Evolutionary conservation across 2,888 invertebrate species (phyloP).

Genomic region (Tortrix viridana): DNA sequence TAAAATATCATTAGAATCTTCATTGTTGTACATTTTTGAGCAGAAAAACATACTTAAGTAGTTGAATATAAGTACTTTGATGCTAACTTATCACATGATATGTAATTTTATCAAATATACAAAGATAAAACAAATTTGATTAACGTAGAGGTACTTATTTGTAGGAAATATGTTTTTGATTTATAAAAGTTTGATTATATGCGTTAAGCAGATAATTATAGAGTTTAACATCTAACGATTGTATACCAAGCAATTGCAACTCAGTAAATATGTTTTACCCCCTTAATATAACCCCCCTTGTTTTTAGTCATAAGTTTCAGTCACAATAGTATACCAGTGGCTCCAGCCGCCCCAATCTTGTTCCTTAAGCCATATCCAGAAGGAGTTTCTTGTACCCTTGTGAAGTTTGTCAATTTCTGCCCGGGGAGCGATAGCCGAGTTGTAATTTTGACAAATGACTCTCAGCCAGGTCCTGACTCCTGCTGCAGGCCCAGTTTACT

Average conservation of each 20-base stretch:
- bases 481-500: slow-evolving; percentile 34
- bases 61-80: too few relatives aligned
- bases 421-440: slow-evolving; percentile 75
- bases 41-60: neutral
- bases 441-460: slow-evolving; percentile 80
- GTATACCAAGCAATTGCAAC: too few relatives aligned
- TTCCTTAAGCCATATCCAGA: slow-evolving; percentile 41
- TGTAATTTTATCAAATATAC: too few relatives aligned
- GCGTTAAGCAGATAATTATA: too few relatives aligned
- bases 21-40: neutral
- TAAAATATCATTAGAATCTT: neutral
- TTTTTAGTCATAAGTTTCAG: neutral
- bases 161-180: too few relatives aligned
- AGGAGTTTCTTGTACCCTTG: slow-evolving; percentile 62
- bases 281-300: too few relatives aligned
- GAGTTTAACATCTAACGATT: too few relatives aligned
- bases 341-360: slow-evolving; percentile 37
- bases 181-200: too few relatives aligned
- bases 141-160: too few relatives aligned
- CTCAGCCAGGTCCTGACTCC: slow-evolving; percentile 48
- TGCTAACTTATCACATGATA: too few relatives aligned
- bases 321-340: neutral
- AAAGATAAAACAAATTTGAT: too few relatives aligned
- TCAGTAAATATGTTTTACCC: too few relatives aligned
- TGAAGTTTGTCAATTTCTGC: slow-evolving; percentile 74